Conservation (phyloP, 2,797 vertebrate species). For the Gorsachius magnificus region DNA sequence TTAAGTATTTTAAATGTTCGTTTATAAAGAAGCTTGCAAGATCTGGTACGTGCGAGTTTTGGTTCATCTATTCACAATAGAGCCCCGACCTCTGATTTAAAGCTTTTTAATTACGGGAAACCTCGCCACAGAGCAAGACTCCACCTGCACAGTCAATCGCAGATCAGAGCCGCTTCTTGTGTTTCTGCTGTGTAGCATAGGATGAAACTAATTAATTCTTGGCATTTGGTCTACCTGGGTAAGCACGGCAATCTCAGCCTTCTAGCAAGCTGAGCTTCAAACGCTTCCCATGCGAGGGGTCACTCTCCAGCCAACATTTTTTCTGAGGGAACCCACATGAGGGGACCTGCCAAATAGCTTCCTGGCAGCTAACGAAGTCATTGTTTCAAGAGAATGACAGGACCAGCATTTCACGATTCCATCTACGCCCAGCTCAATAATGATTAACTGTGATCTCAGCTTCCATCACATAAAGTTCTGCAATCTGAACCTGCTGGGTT, state of each 20-base stretch:
- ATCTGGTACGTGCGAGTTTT: not conserved
- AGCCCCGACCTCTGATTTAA: not conserved
- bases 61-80: not conserved
- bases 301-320: not conserved
- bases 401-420: not conserved
- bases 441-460: not conserved
- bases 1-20: not conserved
- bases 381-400: slow-evolving; percentile 37
- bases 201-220: not conserved
- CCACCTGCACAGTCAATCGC: not conserved
- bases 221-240: not conserved
- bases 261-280: not conserved
- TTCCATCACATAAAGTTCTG: not conserved
- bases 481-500: not conserved
- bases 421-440: not conserved
- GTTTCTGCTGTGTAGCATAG: not conserved
- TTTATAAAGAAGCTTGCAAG: not conserved
- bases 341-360: not conserved
- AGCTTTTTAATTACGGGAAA: not conserved
- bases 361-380: not conserved
- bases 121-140: not conserved
- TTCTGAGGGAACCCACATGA: not conserved
- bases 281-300: accelerated
- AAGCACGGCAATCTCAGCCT: not conserved
- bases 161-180: not conserved